Percentiles rank a stretch among this genome's conserved stretches.
These are phyloP conservation scores for Trachymyrmex cornetzi DNA, from an alignment of 1,140 invertebrate species.

Conservation along the genomic window DNA sequence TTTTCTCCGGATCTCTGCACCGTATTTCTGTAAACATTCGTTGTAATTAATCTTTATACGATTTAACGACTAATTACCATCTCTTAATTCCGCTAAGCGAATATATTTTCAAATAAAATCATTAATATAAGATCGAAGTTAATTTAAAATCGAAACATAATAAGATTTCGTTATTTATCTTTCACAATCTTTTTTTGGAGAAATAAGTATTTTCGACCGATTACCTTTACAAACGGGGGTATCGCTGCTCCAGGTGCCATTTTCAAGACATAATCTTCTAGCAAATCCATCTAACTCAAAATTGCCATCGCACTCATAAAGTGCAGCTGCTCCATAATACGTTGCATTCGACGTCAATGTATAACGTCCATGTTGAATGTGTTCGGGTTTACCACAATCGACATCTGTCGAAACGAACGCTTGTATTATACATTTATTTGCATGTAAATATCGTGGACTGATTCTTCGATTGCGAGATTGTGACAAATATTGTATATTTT, in stretches of 20 bases:
- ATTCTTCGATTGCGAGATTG: not conserved
- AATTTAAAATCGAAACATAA: not conserved
- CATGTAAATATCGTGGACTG: not conserved
- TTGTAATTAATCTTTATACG: not conserved
- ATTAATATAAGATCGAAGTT: not conserved
- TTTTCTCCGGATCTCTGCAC: conserved; percentile 90
- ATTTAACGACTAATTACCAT: not conserved
- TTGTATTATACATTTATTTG: not conserved
- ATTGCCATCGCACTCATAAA: conserved; percentile 94
- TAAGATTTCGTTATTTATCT: not conserved
- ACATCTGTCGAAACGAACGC: conserved; percentile 89
- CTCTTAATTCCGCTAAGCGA: not conserved
- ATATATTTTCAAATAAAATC: not conserved
- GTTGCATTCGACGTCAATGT: conserved; percentile 94
- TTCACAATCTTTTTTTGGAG: not conserved
- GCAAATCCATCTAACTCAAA: conserved; percentile 94
- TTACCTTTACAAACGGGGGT: conserved; percentile 92
- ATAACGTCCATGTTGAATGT: conserved; percentile 91
- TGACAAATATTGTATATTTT: not conserved
- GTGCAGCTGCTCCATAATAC: conserved; percentile 93
- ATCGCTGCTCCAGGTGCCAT: conserved; percentile 94
- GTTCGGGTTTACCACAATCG: conserved; percentile 93
- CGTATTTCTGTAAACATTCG: conserved; percentile 89
- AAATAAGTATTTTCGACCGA: conserved; percentile 14
- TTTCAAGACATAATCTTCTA: conserved; percentile 93